These are phyloP conservation scores for Microcebus murinus DNA, from an alignment of 2,113 vertebrate genomes.

Conservation along the genomic window DNA sequence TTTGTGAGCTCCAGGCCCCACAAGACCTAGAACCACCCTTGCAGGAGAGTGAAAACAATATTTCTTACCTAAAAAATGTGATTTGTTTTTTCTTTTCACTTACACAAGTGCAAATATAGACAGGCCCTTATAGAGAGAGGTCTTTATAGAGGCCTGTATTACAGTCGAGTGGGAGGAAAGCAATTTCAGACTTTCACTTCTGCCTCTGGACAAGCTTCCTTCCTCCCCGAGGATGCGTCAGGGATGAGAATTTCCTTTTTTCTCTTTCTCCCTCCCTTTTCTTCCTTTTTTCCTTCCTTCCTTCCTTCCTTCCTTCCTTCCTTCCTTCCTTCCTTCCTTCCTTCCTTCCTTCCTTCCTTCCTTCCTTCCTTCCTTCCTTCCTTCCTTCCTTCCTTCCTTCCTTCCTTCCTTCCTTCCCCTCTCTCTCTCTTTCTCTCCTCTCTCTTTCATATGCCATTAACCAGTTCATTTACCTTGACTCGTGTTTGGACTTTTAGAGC, in stretches of 20 bases:
- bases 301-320: too few species aligned
- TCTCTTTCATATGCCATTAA: neutral
- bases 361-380: too few species aligned
- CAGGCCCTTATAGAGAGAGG: neutral
- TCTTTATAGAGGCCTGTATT: accelerated
- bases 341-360: accelerated
- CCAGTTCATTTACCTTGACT: neutral
- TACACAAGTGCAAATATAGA: neutral
- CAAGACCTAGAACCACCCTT: too few species aligned
- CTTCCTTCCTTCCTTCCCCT: too few species aligned
- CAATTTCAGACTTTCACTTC: accelerated
- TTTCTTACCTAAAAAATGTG: neutral
- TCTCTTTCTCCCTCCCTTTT: neutral
- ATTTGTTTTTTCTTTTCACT: neutral
- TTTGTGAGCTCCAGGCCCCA: neutral
- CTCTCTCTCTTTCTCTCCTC: accelerated
- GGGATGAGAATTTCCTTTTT: neutral
- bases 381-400: too few species aligned
- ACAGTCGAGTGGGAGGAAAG: accelerated
- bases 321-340: accelerated
- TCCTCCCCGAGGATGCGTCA: neutral
- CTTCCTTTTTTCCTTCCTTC: too few species aligned
- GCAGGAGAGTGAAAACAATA: neutral
- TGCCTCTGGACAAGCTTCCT: neutral
- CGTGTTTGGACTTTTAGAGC: neutral